These are phyloP conservation scores for Microplitis mediator DNA, from an alignment of 1,140 invertebrate species.

Conservation along the genomic window DNA sequence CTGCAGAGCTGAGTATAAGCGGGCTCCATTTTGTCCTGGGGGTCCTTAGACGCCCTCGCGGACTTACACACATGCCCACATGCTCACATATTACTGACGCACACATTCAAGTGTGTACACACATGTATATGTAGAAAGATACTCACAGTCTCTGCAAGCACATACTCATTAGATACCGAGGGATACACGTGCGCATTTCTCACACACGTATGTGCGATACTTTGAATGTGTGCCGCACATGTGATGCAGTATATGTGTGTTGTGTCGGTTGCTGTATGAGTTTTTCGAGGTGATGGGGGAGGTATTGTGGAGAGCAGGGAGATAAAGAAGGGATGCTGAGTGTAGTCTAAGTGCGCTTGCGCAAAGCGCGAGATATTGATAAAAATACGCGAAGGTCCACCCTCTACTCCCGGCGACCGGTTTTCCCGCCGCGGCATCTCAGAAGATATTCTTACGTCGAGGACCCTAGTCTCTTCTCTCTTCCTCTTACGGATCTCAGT, in stretches of 20 bases:
- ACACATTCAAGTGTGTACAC: not conserved
- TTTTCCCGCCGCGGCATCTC: constrained; percentile 50
- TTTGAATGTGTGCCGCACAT: not conserved
- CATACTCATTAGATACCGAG: constrained; percentile 47
- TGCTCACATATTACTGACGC: constrained; percentile 6
- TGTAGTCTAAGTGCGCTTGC: constrained; percentile 47
- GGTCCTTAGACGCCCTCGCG: constrained; percentile 51
- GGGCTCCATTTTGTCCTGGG: constrained; percentile 60
- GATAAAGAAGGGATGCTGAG: constrained; percentile 56
- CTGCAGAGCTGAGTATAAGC: constrained; percentile 55
- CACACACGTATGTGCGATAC: not conserved
- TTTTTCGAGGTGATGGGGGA: not conserved
- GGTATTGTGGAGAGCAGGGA: constrained; percentile 43
- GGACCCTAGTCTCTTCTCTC: constrained; percentile 40
- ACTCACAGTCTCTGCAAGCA: constrained; percentile 30
- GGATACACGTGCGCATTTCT: constrained; percentile 33
- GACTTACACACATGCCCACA: constrained; percentile 16
- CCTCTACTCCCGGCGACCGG: constrained; percentile 48
- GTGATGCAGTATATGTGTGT: constrained; percentile 30
- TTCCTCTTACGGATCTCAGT: constrained; percentile 8
- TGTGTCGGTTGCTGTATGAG: not conserved
- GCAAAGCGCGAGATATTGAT: constrained; percentile 60
- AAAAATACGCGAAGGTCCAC: constrained; percentile 60
- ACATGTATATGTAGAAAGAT: not conserved
- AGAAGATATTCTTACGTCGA: constrained; percentile 60